A percentile compares a stretch with the other conserved stretches of the same genome.
These are phyloP conservation scores for Pseudorectes ferrugineus DNA, from an alignment of 2,113 vertebrate genomes.

Conservation along the genomic window DNA sequence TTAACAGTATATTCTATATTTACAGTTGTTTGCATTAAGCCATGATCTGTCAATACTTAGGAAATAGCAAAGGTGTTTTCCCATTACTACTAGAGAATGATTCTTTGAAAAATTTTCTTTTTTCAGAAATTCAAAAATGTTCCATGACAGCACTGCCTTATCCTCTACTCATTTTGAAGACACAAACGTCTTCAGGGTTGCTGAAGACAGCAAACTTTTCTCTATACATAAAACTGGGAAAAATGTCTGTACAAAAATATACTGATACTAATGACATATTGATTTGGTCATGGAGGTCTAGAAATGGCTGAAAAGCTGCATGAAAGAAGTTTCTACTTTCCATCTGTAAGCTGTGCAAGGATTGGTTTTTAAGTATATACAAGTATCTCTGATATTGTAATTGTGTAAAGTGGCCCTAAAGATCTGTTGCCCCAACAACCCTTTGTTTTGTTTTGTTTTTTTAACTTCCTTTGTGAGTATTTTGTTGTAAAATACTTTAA, in stretches of 20 bases:
- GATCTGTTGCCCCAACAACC: background rate
- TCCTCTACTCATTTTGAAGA: background rate
- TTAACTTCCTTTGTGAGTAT: background rate
- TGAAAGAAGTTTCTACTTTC: background rate
- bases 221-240: background rate
- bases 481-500: background rate
- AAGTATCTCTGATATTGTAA: background rate
- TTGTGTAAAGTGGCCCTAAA: background rate
- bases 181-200: background rate
- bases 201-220: background rate
- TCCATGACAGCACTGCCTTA: background rate
- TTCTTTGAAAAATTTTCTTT: background rate
- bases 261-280: background rate
- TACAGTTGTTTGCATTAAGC: background rate
- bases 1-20: background rate
- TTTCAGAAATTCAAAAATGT: background rate
- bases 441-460: rapidly evolving
- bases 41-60: background rate
- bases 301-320: background rate
- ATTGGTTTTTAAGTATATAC: background rate
- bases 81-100: background rate
- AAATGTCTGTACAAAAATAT: background rate
- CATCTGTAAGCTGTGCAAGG: background rate
- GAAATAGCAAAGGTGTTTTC: background rate
- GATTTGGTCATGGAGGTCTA: background rate